Conservation (phyloP, 2,113 vertebrate genomes). For the Ameiurus melas region DNA sequence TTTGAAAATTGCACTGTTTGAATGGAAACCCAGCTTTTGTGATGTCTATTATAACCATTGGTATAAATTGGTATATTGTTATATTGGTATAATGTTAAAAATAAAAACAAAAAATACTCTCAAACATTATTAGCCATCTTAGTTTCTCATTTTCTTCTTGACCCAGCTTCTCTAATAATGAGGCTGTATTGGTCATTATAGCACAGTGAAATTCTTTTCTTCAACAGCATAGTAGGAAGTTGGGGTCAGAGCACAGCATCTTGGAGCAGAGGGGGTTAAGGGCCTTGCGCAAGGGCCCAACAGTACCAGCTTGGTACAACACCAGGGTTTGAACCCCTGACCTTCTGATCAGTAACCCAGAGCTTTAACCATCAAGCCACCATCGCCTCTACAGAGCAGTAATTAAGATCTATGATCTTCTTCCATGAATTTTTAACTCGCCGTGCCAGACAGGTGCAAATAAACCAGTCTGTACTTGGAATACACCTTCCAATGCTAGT, state of each 20-base stretch:
- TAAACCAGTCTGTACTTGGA: background rate
- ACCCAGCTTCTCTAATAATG: background rate
- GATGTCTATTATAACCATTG: background rate
- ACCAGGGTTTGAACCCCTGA: no score
- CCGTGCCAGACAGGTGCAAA: background rate
- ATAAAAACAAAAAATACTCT: background rate
- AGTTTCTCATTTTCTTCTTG: background rate
- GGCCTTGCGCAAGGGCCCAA: no score
- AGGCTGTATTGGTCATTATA: no score
- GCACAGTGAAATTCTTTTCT: no score
- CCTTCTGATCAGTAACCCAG: no score
- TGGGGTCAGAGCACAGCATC: no score
- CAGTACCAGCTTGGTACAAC: no score
- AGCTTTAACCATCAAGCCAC: no score
- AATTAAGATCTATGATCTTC: background rate
- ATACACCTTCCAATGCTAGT: constrained; percentile 17
- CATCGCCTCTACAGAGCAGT: background rate
- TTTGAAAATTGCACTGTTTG: background rate
- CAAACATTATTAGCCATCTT: background rate
- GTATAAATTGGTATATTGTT: background rate
- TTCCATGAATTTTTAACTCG: constrained; percentile 1
- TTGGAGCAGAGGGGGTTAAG: no score
- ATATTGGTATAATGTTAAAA: background rate
- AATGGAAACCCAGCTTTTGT: background rate
- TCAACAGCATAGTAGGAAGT: no score